Conservation (phyloP, 2,888 invertebrate species). For the Aquatica leii region DNA sequence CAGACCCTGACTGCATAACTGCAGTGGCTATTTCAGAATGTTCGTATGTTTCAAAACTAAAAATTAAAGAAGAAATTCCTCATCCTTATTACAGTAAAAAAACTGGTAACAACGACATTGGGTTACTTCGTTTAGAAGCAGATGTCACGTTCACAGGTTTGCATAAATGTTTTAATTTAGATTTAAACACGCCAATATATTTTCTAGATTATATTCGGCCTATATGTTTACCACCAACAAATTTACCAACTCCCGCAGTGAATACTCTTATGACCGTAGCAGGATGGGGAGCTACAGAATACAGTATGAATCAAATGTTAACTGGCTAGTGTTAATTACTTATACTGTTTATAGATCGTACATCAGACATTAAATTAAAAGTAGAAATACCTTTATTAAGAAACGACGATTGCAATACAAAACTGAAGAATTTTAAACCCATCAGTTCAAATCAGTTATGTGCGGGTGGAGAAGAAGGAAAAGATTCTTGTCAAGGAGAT, state of each 20-base stretch:
- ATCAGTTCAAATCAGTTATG: slow-evolving; percentile 62
- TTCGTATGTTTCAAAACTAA: background rate
- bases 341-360: background rate
- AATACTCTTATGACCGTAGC: slow-evolving; percentile 1
- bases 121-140: background rate
- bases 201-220: slow-evolving; percentile 15
- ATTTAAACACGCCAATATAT: background rate
- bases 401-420: background rate
- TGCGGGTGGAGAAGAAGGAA: slow-evolving; percentile 61
- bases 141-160: slow-evolving; percentile 13
- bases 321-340: background rate
- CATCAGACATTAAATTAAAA: slow-evolving; percentile 12
- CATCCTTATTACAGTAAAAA: background rate
- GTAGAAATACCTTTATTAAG: slow-evolving; percentile 9
- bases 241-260: background rate
- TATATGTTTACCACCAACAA: slow-evolving; percentile 5
- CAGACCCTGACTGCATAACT: slow-evolving; percentile 5
- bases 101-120: slow-evolving; percentile 13
- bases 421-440: slow-evolving; percentile 43
- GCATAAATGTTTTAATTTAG: background rate
- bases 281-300: slow-evolving; percentile 17
- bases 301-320: background rate
- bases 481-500: slow-evolving; percentile 65
- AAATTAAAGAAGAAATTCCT: background rate
- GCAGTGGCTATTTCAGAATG: background rate